Base-by-base conservation (phyloP, 2,888 invertebrate genomes). In the Gymnosoma rotundatum region DNA sequence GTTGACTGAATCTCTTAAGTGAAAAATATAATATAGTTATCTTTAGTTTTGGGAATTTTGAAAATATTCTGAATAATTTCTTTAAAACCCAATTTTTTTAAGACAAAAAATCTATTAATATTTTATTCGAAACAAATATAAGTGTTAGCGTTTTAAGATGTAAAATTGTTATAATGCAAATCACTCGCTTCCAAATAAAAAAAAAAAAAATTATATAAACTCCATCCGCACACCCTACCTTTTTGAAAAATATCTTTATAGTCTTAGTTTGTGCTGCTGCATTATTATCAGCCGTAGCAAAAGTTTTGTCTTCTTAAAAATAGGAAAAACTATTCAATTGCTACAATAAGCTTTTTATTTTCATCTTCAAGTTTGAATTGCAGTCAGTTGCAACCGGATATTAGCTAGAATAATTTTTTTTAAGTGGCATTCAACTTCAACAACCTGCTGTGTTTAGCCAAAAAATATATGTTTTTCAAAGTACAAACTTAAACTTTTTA, bases 361-460 rank as follows among this genome's bases (percentile, higher is more conserved):
- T 80, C 73, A 80, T 73, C 67, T 67, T 74, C 18, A 38, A 52
- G 16, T 76, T 74, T 38, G 78, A 73, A 81, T 66, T 81, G 78
- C 81, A 78, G 76, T 38, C 81, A 73, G 84, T 66, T 81, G 78
- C 81, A 74, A 78, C 72, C 84, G 78, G 78, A 84, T 81, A 84
- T 81, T 78, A 81, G 81, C 78, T 75, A 63, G 58, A 81, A 67
- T 42, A 9, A 63, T 21, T 36, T 61, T 25, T 32, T 16, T 56
- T 20, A 50, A 50, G 38, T 56, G 63, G 73, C 78, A 66, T 58
- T 72, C 66, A 78, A 54, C 69, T 54, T 63, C 61, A 50, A 73
- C 72, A 76, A 76, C 72, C 45, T 79, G 75, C 79, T 76, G 72
- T 66, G 67, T 66, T 63, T 79, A 66, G 64, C 75, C 70, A 78